Percentiles rank a stretch among this genome's conserved stretches.
phyloP scores from a whole-genome alignment of 2,797 vertebrate species.

The Sternotherus odoratus region DNA sequence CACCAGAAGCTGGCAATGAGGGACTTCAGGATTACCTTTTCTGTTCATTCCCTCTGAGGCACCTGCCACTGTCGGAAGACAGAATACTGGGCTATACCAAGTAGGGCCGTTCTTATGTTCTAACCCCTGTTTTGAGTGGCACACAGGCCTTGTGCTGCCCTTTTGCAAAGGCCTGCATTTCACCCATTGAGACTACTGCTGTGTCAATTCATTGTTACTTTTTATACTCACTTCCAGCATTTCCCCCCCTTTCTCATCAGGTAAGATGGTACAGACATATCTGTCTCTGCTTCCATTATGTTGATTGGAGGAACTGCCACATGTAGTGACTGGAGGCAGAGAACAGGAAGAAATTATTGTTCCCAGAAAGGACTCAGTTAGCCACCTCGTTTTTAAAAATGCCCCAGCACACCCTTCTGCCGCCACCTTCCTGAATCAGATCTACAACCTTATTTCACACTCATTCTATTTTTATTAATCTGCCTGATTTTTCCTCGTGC shows the following conservation, averaged over 20 bases:
- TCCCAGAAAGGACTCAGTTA: background rate
- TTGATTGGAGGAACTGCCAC: constrained; percentile 7
- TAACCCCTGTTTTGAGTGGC: background rate
- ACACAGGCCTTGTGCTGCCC: background rate
- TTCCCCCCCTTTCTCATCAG: background rate
- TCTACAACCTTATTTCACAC: background rate
- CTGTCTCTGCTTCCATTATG: constrained; percentile 33
- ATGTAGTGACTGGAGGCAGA: background rate
- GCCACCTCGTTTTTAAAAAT: background rate
- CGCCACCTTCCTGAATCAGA: background rate
- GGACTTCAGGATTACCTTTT: too few relatives aligned
- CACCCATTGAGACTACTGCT: constrained; percentile 24
- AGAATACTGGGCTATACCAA: too few relatives aligned
- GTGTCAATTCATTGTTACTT: background rate
- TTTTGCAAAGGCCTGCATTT: constrained; percentile 7
- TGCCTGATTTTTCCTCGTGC: constrained; percentile 44
- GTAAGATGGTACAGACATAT: background rate
- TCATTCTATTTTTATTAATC: constrained; percentile 40
- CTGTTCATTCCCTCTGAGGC: too few relatives aligned
- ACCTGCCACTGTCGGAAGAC: too few relatives aligned
- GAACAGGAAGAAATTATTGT: background rate
- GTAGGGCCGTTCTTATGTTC: too few relatives aligned
- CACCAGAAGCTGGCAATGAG: background rate
- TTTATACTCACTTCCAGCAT: background rate
- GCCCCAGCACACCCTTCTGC: background rate